phyloP scores from a whole-genome alignment of 1,140 invertebrate species.

The Heliconius melpomene region DNA sequence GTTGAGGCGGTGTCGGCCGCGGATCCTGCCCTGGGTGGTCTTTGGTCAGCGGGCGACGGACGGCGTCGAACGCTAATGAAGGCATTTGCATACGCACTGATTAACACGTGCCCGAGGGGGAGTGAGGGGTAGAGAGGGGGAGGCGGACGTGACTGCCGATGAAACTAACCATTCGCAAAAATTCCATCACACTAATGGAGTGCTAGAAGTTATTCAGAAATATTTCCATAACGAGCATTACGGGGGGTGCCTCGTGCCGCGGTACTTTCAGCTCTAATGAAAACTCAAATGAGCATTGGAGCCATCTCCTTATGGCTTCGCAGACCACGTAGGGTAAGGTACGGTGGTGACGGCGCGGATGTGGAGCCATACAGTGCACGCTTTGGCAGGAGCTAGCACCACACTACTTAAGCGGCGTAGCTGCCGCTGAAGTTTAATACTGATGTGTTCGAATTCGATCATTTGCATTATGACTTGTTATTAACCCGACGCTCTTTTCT shows the following conservation, averaged over 20 bases:
- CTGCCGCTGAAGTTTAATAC: too few relatives aligned
- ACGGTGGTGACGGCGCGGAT: too few relatives aligned
- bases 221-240: conserved; percentile 24
- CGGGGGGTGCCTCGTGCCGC: neutral
- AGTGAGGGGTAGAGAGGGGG: too few relatives aligned
- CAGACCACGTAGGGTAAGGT: too few relatives aligned
- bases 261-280: conserved; percentile 20
- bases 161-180: conserved; percentile 23
- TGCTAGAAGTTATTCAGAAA: conserved; percentile 12
- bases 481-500: too few relatives aligned
- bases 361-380: too few relatives aligned
- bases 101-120: conserved; percentile 11
- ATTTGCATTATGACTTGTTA: too few relatives aligned
- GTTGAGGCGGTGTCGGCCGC: neutral
- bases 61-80: conserved; percentile 20
- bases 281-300: conserved; percentile 21
- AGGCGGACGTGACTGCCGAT: neutral
- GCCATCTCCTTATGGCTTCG: neutral
- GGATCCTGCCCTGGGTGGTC: neutral
- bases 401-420: too few relatives aligned
- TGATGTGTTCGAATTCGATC: too few relatives aligned
- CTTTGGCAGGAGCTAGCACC: too few relatives aligned
- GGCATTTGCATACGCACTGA: conserved; percentile 29
- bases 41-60: neutral
- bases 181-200: conserved; percentile 20